A percentile compares a stretch with the other conserved stretches of the same genome.
phyloP scores from a whole-genome alignment of 2,113 vertebrate genomes.

The Sminthopsis crassicaudata region DNA sequence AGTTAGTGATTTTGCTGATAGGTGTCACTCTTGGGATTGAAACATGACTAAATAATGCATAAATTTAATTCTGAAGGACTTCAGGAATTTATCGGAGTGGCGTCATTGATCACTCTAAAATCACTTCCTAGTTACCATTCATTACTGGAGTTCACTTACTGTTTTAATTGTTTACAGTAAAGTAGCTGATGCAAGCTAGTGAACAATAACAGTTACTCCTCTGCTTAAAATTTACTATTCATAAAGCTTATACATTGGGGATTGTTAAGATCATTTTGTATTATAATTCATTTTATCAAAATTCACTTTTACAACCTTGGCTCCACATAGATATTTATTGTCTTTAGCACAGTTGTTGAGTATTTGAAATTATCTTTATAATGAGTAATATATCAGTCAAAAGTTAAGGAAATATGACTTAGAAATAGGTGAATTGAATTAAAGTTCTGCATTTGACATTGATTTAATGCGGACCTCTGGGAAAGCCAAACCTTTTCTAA shows the following conservation, averaged over 20 bases:
- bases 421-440: not conserved
- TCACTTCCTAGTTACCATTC: not conserved
- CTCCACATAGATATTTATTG: not conserved
- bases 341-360: not conserved
- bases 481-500: not conserved
- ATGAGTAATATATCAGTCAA: not conserved
- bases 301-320: not conserved
- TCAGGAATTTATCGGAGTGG: not conserved
- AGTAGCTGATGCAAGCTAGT: not conserved
- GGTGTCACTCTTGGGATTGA: not conserved
- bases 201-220: not conserved
- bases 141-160: not conserved
- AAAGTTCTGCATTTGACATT: not conserved
- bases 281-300: not conserved
- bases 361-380: not conserved
- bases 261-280: not conserved
- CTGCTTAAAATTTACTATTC: not conserved
- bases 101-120: not conserved
- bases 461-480: not conserved
- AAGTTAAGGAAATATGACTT: not conserved
- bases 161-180: not conserved
- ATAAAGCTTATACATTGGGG: not conserved
- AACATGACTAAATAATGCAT: not conserved
- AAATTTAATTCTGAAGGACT: not conserved
- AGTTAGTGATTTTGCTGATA: not conserved